Conservation (phyloP, 2,888 invertebrate species). For the Eristalis tenax region DNA sequence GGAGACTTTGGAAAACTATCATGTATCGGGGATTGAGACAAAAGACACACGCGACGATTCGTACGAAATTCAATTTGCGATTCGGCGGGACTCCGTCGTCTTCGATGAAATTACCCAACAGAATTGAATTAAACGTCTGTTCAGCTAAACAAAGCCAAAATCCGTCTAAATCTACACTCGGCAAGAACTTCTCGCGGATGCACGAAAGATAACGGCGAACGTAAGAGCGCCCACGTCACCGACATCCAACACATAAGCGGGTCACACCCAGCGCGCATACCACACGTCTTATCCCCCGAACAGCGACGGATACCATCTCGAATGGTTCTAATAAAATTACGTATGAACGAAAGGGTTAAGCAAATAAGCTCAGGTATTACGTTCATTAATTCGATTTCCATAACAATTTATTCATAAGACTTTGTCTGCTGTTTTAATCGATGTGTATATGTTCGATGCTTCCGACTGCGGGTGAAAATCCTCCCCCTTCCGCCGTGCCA, state of each 20-base stretch:
- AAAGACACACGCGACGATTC: conserved; percentile 39
- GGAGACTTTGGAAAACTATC: neutral
- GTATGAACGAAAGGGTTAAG: conserved; percentile 81
- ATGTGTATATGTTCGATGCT: conserved; percentile 74
- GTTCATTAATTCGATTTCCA: conserved; percentile 82
- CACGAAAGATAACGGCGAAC: conserved; percentile 51
- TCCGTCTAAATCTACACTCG: conserved; percentile 45
- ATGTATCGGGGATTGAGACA: conserved; percentile 18
- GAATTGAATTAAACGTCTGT: conserved; percentile 63
- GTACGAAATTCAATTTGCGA: conserved; percentile 51
- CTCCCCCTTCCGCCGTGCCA: neutral
- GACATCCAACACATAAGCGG: conserved; percentile 35
- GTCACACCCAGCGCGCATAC: conserved; percentile 37
- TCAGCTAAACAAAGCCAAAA: conserved; percentile 53
- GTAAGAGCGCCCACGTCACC: conserved; percentile 10
- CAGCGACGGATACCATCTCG: conserved; percentile 70
- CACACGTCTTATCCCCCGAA: conserved; percentile 38
- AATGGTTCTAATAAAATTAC: conserved; percentile 80
- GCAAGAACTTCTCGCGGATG: conserved; percentile 28
- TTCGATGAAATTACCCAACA: conserved; percentile 58
- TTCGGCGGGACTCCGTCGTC: conserved; percentile 29
- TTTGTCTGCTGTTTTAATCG: conserved; percentile 81
- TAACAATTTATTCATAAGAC: conserved; percentile 82
- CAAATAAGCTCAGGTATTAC: conserved; percentile 82
- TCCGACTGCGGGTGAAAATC: conserved; percentile 75